Base-by-base conservation (phyloP, 1,140 invertebrate genomes). In the Drosophila pandora region DNA sequence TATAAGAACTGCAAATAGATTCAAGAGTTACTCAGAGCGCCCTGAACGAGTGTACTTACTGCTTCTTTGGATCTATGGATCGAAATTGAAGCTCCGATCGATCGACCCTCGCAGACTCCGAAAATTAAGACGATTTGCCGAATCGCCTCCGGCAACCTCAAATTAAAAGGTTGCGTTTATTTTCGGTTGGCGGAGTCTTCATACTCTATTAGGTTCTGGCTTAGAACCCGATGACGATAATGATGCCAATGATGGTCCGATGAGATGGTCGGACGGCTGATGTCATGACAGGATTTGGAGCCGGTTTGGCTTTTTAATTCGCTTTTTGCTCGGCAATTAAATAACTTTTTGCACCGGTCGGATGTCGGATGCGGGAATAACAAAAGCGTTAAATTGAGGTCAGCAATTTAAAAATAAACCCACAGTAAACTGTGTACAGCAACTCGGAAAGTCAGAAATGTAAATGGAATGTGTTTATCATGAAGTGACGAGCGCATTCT, bases 281-380 rank as follows among this genome's bases (percentile, higher is more conserved):
- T 82, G 78, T 81, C 78, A 81, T 81, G 78, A 7, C 79, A 81
- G 78, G 73, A 81, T 81, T 81, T 67, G 7, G 41, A 76, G 73
- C 78, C 57, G 67, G 78, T 81, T 80, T 71, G 45, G 21, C 17
- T 28, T 50, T 53, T 32, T 32, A 8, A 32, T 32, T 32, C 10
- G 34, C 62, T 65, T 34, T 28, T 69, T 68, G 41, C 12, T 10
- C 63, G 50, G 17, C 56, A 71, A 76, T 71, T 76, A 64, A 76
- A 76, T 49, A 54, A 57, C 65, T 76, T 60, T 57, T 37, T 49
- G 8, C 5, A 45, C 21, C 52, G 25, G n/a, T 55, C 45, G 23
- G 47, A 78, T 60, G n/a, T 55, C 45, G 23, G 47, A 78, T 60
- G 39, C 57, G 65, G 25, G 25, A 34, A 73, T 22, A 12, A 69